Evolutionary conservation across 1,140 invertebrate genomes (phyloP).

Genomic region (Apocrypta bakeri): DNA sequence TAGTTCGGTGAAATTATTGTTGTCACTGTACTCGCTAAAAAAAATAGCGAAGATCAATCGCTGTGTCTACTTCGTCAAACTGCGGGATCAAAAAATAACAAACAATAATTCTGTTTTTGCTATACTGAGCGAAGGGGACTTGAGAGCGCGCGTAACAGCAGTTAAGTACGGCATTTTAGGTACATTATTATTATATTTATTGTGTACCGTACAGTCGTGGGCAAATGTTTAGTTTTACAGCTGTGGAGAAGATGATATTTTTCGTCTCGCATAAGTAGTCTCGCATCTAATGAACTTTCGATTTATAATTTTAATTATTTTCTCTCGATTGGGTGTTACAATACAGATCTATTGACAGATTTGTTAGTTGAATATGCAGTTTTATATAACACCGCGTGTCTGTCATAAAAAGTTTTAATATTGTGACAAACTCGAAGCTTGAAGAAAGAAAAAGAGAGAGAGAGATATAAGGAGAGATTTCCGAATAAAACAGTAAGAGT

Average conservation of each 20-base stretch:
- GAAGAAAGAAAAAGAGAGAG: no score
- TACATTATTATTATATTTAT: not conserved
- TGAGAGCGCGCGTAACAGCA: not conserved
- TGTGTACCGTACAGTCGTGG: not conserved
- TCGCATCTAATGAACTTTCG: not conserved
- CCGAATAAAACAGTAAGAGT: not conserved
- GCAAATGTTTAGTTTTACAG: not conserved
- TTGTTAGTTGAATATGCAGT: not conserved
- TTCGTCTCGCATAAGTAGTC: not conserved
- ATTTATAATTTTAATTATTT: slow-evolving; percentile 1
- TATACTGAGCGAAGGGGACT: not conserved
- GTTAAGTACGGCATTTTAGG: not conserved
- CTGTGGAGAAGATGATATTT: not conserved
- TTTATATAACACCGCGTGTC: not conserved
- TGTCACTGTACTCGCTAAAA: not conserved
- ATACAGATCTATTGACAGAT: no score
- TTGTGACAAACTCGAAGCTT: not conserved
- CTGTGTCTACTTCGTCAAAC: slow-evolving; percentile 13
- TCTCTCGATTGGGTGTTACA: not conserved
- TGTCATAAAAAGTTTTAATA: not conserved
- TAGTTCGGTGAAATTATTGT: slow-evolving; percentile 10
- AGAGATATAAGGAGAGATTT: no score
- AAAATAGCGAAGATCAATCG: slow-evolving; percentile 23
- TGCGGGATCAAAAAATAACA: no score
- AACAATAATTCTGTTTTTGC: not conserved